Conservation (phyloP, 2,113 vertebrate genomes). For the Phyllostomus hastatus region DNA sequence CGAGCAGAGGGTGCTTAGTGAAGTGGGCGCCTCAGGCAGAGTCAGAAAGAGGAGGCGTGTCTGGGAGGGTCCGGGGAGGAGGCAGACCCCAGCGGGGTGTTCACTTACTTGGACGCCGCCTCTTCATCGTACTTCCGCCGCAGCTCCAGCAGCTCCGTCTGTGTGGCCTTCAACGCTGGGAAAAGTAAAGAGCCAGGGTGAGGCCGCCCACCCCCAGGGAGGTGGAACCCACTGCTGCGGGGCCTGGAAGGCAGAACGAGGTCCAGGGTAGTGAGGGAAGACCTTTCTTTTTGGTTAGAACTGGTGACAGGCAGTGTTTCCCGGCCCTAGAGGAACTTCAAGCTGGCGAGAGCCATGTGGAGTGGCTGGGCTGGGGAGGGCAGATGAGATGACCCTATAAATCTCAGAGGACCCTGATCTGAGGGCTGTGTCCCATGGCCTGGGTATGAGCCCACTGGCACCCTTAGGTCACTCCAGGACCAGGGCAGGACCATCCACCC, state of each 20-base stretch:
- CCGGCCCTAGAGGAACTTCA: background rate
- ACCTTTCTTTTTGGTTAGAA: background rate
- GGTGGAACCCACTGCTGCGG: background rate
- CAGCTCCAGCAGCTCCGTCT: slow-evolving; percentile 94
- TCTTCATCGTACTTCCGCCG: slow-evolving; percentile 95
- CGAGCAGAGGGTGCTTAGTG: background rate
- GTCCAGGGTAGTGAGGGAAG: background rate
- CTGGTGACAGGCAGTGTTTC: background rate
- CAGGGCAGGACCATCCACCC: too few species aligned
- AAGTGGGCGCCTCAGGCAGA: background rate
- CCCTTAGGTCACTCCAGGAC: background rate
- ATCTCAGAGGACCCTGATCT: background rate
- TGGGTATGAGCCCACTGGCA: background rate
- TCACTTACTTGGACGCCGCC: slow-evolving; percentile 91
- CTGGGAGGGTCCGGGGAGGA: background rate
- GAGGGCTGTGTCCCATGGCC: background rate
- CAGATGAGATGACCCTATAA: background rate
- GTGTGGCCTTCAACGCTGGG: slow-evolving; percentile 92
- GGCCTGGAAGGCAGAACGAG: background rate
- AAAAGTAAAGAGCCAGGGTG: background rate
- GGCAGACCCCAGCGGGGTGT: background rate
- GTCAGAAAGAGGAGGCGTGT: background rate
- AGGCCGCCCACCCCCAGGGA: background rate
- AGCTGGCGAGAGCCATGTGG: background rate
- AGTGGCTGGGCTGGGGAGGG: background rate